Evolutionary conservation across 2,113 vertebrate genomes (phyloP), one percentile per base, ranked within the genome.

Genomic region (Chamaea fasciata): DNA sequence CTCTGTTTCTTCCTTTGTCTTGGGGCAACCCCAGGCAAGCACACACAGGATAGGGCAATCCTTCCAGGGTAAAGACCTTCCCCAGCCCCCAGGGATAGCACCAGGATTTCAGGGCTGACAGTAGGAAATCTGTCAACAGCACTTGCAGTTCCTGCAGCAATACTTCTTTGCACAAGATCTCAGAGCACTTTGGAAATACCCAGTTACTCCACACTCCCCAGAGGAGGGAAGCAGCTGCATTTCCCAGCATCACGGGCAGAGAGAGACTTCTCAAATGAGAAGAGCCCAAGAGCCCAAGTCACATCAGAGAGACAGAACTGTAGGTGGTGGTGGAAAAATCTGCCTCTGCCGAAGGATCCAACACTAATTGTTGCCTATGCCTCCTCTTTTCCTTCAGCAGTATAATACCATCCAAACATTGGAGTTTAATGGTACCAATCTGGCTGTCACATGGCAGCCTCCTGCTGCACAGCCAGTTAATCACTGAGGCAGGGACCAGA

Each of bases 101-200:
- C 11, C 39, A 59, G 31, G 53, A 26, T 83, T 52, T 69, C 60
- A 76, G 62, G 60, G 73, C 64, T 2, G 1, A 12, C 4, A 39
- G 70, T 1, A 52, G 70, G 63, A 62, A 85, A 65, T 3, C 84
- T 68, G n/a, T 20, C 35, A 83, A 41, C 0, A 55, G 46, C 4
- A 78, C 84, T 64, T 23, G 50, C 8, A 15, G 91, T 52, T 91
- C 77, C 81, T 56, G 73, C 78, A 79, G 50, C 24, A 77, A 77
- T 79, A 64, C 28, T 5, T n/a, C 75, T 92, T 95, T 93, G 71
- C 28, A 13, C 22, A 87, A 94, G 75, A 78, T 27, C 88, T 81
- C 75, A 30, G 49, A 81, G 60, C 31, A 4, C 71, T 96, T 88
- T 80, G 73, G 92, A 95, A 96, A 96, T 12, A 80, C 28, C 28